A percentile compares a stretch with the other conserved stretches of the same genome.
These are phyloP conservation scores for Epirrhoe alternata DNA, from an alignment of 2,888 invertebrate species.

Conservation along the genomic window DNA sequence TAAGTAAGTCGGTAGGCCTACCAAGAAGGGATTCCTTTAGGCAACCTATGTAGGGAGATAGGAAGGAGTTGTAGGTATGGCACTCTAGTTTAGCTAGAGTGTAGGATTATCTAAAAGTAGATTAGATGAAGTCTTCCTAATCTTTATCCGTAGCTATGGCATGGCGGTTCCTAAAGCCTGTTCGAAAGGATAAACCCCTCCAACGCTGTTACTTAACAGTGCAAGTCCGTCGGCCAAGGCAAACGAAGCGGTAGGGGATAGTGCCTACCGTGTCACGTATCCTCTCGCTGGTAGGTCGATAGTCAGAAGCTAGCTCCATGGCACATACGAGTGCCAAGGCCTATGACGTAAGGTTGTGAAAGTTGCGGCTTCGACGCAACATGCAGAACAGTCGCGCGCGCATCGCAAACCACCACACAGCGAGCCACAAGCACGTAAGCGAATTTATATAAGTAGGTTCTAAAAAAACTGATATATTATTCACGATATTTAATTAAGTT, in stretches of 20 bases:
- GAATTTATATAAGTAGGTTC: conserved; percentile 28
- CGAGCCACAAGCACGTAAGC: conserved; percentile 45
- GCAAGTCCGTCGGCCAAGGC: not conserved
- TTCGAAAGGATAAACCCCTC: no score
- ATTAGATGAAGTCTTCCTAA: no score
- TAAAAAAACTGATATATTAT: not conserved
- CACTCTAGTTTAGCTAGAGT: no score
- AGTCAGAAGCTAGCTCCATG: conserved; percentile 28
- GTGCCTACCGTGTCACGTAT: conserved; percentile 3
- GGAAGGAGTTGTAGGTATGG: no score
- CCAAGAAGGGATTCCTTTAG: no score
- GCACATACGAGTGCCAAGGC: conserved; percentile 66
- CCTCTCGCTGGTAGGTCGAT: conserved; percentile 24
- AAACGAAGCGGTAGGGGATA: not conserved
- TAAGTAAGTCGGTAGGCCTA: no score
- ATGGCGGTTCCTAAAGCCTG: no score
- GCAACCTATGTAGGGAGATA: no score
- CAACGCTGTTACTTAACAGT: not conserved
- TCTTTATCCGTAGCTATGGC: no score
- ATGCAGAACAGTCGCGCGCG: conserved; percentile 51
- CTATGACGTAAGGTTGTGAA: conserved; percentile 77
- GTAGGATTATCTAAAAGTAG: no score
- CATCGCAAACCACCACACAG: conserved; percentile 50
- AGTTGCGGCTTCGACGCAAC: conserved; percentile 56
- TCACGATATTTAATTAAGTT: not conserved